Conservation (phyloP, 1,140 invertebrate genomes). For the Drosophila erecta region DNA sequence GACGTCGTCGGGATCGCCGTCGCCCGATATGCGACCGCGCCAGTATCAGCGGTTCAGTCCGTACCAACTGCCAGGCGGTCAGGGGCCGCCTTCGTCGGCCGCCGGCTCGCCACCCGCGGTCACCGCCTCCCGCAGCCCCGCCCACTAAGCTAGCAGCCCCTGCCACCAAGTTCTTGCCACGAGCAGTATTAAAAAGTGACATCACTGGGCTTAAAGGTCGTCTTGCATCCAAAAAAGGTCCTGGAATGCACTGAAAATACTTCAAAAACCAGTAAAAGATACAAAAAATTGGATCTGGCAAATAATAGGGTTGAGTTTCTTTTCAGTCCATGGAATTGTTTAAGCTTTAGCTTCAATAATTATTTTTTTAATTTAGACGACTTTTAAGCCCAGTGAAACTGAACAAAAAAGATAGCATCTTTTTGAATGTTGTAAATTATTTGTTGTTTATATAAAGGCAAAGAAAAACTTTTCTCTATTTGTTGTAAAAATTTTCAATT, state of each 20-base stretch:
- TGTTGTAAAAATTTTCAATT: slow-evolving; percentile 65
- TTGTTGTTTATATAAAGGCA: slow-evolving; percentile 52
- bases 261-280: not conserved
- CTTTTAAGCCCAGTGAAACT: slow-evolving; percentile 9
- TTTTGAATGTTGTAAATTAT: slow-evolving; percentile 80
- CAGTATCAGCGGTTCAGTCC: slow-evolving; percentile 84
- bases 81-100: slow-evolving; percentile 39
- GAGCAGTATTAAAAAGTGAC: slow-evolving; percentile 70
- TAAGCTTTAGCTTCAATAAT: too few species aligned
- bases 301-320: too few species aligned
- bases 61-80: slow-evolving; percentile 72
- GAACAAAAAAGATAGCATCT: slow-evolving; percentile 24
- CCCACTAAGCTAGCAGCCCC: slow-evolving; percentile 54
- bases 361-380: not conserved
- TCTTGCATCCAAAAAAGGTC: not conserved
- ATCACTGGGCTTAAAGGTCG: slow-evolving; percentile 14
- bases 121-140: slow-evolving; percentile 69
- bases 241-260: not conserved
- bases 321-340: too few species aligned
- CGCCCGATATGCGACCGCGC: slow-evolving; percentile 83
- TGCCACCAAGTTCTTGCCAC: slow-evolving; percentile 50
- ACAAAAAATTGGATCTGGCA: too few species aligned
- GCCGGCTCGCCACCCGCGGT: slow-evolving; percentile 54
- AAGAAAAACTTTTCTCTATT: slow-evolving; percentile 32
- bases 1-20: slow-evolving; percentile 82